Evolutionary conservation across 2,113 vertebrate genomes (phyloP), one percentile per base, ranked within the genome.

Genomic region (Enhydra lutris): DNA sequence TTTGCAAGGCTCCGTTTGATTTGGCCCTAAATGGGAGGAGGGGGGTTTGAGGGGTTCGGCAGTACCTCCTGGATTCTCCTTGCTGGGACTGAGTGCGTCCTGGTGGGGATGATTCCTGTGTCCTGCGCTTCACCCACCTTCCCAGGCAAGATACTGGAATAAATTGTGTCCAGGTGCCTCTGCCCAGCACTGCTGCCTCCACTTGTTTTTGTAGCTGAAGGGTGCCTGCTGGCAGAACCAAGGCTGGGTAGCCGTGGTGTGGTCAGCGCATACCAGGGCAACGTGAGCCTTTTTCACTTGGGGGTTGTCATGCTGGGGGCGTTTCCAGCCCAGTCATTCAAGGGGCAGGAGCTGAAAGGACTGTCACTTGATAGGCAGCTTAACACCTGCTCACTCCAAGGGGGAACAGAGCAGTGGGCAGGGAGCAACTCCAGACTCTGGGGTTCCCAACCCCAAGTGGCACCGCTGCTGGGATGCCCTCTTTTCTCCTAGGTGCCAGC

Each of bases 141-240:
- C n/a, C 24, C 20, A 69, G 74, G 52, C 47, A 24, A 71, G 80
- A 36, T 73, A 55, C 63, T 31, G 92, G 93, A 98, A 98, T 98
- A 98, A 98, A 98, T 93, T 86, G 63, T 95, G 85, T 78, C 88
- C 29, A 73, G 94, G 76, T 52, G 39, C 71, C 59, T 96, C 69
- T 86, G 94, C 74, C 93, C 93, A 81, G 79, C 79, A 65, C 55
- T 79, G 39, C 47, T 1, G 78, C 91, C 76, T 97, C 90, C 12
- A 82, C 59, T 96, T 96, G 78, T 98, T 96, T 67, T 97, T 96
- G 88, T 65, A 78, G 74, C 12, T 0, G 50, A 84, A 63, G 47
- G 69, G 87, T 42, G 42, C 65, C 11, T 8, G 14, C 12, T 26
- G 74, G 63, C 1, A 21, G 61, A 69, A 63, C 50, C 55, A 24